A percentile compares a stretch with the other conserved stretches of the same genome.
These are phyloP conservation scores for Calliopsis andreniformis DNA, from an alignment of 1,140 invertebrate species.

Conservation along the genomic window DNA sequence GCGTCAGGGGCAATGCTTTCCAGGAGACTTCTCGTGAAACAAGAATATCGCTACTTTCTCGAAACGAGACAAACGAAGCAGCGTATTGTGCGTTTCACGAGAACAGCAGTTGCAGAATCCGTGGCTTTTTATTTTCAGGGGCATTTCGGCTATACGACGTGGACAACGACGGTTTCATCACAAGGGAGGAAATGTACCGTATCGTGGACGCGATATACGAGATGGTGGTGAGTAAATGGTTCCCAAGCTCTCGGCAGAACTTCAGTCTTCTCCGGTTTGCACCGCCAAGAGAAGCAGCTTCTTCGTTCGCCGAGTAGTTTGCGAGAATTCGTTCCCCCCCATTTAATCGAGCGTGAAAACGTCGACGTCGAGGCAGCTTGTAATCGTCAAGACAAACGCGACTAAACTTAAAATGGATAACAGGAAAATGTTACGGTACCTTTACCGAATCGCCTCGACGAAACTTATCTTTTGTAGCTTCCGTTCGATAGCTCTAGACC, in stretches of 20 bases:
- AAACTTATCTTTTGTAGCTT: not conserved
- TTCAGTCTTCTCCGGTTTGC: not conserved
- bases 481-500: not conserved
- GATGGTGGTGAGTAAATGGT: conserved; percentile 93
- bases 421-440: not conserved
- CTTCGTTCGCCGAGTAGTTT: not conserved
- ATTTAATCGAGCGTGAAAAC: not conserved
- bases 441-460: not conserved
- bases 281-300: not conserved
- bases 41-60: no score
- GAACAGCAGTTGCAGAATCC: not conserved
- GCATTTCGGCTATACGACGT: conserved; percentile 98
- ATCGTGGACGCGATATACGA: conserved; percentile 99
- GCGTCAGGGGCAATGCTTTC: no score
- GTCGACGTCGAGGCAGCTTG: not conserved
- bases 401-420: not conserved
- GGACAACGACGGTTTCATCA: conserved; percentile 99
- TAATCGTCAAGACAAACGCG: not conserved
- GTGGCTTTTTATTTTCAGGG: conserved; percentile 86
- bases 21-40: no score
- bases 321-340: not conserved
- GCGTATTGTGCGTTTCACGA: not conserved
- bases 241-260: conserved; percentile 4
- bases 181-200: conserved; percentile 98
- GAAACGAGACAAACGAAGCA: not conserved